These are phyloP conservation scores for Hycleus phaleratus DNA, from an alignment of 1,140 invertebrate genomes.

Conservation along the genomic window DNA sequence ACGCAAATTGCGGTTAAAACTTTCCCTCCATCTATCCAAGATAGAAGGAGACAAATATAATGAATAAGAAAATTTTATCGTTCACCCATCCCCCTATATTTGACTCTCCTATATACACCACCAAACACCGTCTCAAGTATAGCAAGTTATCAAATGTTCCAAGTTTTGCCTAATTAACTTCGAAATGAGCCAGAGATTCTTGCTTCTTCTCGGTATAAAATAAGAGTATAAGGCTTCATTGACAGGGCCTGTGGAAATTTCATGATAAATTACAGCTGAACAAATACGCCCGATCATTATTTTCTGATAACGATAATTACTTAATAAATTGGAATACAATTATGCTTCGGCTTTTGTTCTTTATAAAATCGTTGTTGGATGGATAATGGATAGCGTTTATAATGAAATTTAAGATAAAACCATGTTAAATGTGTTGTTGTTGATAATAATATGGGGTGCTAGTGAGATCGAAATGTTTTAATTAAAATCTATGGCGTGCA, in stretches of 20 bases:
- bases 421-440: no score
- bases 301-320: no score
- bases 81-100: constrained; percentile 11
- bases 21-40: constrained; percentile 18
- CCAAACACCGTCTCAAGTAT: constrained; percentile 2
- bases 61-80: constrained; percentile 25
- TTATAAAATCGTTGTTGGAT: no score
- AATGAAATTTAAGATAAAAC: no score
- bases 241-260: constrained; percentile 13
- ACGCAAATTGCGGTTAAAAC: constrained; percentile 28
- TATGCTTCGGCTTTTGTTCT: no score
- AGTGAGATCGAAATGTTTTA: no score
- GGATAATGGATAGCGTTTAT: no score
- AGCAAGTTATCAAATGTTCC: constrained; percentile 27
- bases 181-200: constrained; percentile 25
- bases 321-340: no score
- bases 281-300: constrained; percentile 1
- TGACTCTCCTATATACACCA: no score
- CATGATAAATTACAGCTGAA: constrained; percentile 15
- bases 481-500: no score
- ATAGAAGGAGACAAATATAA: background rate
- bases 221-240: constrained; percentile 10
- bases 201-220: constrained; percentile 5
- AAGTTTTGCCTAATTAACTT: constrained; percentile 30
- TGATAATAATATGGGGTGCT: no score